Percentiles rank a stretch among this genome's conserved stretches.
Conservation (phyloP, 2,113 vertebrate species). For the Silurus glanis region DNA sequence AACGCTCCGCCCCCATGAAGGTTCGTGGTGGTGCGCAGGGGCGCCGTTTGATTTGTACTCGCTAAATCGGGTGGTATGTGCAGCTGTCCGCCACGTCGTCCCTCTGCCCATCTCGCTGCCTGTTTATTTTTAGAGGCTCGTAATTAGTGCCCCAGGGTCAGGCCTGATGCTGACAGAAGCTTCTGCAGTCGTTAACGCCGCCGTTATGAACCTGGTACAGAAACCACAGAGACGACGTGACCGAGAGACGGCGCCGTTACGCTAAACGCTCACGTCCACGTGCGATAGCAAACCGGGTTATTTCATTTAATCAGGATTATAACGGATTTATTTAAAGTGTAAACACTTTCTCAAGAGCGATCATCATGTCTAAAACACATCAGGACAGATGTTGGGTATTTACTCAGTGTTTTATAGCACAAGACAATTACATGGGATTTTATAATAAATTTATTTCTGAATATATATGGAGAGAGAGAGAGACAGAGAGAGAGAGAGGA, state of each 20-base stretch:
- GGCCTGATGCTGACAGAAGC: neutral
- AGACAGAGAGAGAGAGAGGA: too few relatives aligned
- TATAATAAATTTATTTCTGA: too few relatives aligned
- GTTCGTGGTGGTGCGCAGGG: constrained; percentile 63
- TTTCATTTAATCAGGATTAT: neutral
- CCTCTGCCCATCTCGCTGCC: neutral
- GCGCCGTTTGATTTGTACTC: neutral
- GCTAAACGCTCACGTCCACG: too few relatives aligned
- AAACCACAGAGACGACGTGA: neutral
- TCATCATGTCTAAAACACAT: neutral
- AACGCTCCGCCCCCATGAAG: constrained; percentile 85
- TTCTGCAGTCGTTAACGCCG: neutral
- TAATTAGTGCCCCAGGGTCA: neutral
- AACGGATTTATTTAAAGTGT: neutral
- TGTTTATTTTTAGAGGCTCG: constrained; percentile 42
- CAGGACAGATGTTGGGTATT: neutral
- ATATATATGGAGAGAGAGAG: too few relatives aligned
- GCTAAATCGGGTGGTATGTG: constrained; percentile 11
- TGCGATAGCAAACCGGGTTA: neutral
- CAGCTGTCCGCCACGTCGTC: constrained; percentile 22
- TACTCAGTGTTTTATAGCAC: neutral
- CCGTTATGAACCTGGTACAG: neutral
- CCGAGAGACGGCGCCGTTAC: neutral
- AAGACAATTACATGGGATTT: too few relatives aligned
- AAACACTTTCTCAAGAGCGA: too few relatives aligned